Base-by-base conservation (phyloP, 2,888 invertebrate genomes). In the Hanleya hanleyi region DNA sequence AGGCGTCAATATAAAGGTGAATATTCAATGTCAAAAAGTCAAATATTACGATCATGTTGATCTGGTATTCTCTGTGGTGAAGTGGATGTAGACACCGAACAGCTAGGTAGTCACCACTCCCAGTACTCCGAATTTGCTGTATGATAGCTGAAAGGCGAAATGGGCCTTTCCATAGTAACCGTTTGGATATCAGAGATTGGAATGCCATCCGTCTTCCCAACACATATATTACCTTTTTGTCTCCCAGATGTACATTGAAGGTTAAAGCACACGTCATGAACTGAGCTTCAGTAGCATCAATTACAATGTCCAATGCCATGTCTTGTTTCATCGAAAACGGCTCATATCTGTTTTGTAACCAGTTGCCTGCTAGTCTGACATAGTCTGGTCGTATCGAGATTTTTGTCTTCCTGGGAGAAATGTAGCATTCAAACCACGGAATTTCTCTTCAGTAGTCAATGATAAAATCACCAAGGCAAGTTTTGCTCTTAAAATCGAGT, bases 391-490 rank as follows among this genome's bases (percentile, higher is more conserved):
- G 73, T 62, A 85, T 67, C 2, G 82, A 68, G n/a, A 85, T 79
- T 9, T 77, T 69, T 12, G 77, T 73, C 32, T 79, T 81, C 37
- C 77, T 80, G 0, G 84, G 84, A 0, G 85, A 85, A 37, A 85
- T 81, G 71, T 85, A 83, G n/a, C 82, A 81, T 73, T 85, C 85
- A 36, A 82, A 84, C 84, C 82, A 83, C 12, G 79, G 77, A 6
- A 78, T 75, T 37, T 77, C 76, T 50, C 78, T 79, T 66, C 80
- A 80, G 61, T 75, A 71, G 6, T 81, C 76, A 2, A 82, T 61
- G n/a, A n/a, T n/a, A 73, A 84, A 84, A 68, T 83, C 79, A 15
- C 82, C 82, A 9, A 80, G 32, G 33, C 81, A 82, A 15, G 70
- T 64, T 29, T 78, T 70, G 29, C 66, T 66, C n/a, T 74, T 69